Conservation (phyloP, 2,888 invertebrate genomes). For the Clusia tigrina region DNA sequence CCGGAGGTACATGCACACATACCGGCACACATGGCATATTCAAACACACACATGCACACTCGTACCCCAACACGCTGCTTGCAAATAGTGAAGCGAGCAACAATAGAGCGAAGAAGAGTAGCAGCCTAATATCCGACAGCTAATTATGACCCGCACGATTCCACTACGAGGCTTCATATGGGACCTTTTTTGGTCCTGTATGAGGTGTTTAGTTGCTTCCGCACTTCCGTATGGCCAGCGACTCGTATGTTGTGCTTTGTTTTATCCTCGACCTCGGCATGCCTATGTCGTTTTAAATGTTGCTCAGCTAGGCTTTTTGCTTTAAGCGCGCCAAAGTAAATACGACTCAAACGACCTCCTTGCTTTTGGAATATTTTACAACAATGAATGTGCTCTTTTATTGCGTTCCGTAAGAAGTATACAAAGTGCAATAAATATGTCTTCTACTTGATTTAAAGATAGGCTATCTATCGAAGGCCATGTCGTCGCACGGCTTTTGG, state of each 20-base stretch:
- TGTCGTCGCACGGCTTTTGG: slow-evolving; percentile 1
- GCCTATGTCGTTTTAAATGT: neutral
- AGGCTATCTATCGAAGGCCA: slow-evolving; percentile 34
- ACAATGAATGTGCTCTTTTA: slow-evolving; percentile 17
- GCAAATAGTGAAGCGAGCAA: slow-evolving; percentile 26
- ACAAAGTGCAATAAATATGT: slow-evolving; percentile 63
- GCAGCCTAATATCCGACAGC: slow-evolving; percentile 47
- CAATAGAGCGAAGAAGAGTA: slow-evolving; percentile 31
- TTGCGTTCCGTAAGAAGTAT: slow-evolving; percentile 20
- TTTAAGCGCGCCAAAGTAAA: neutral
- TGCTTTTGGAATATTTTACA: neutral
- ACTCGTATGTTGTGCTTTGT: no score
- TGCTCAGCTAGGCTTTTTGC: neutral
- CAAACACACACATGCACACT: slow-evolving; percentile 10
- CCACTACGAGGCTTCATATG: neutral
- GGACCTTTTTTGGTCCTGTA: neutral
- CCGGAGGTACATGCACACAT: neutral
- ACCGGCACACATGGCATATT: neutral
- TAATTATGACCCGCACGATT: slow-evolving; percentile 64
- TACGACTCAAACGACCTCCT: neutral
- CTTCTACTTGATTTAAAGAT: slow-evolving; percentile 62
- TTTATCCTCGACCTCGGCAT: no score
- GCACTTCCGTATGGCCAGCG: slow-evolving; percentile 14
- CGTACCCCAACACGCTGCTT: neutral
- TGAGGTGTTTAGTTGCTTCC: neutral